These are phyloP conservation scores for Acanthoscelides obtectus DNA, from an alignment of 2,888 invertebrate genomes.

Conservation along the genomic window DNA sequence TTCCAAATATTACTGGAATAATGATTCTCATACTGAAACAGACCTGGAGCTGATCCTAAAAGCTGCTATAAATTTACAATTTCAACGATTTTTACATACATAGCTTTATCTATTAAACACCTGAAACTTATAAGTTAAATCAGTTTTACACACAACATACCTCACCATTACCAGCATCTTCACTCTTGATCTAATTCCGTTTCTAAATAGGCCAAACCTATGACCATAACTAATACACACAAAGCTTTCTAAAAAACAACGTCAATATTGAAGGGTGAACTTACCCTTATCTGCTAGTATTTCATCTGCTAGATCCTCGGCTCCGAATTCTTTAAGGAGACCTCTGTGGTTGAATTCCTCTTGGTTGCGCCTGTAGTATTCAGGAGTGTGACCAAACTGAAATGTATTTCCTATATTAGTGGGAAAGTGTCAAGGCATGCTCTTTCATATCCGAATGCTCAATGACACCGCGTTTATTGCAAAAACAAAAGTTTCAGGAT, in stretches of 20 bases:
- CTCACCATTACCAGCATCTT: neutral
- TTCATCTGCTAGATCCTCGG: conserved; percentile 59
- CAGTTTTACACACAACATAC: neutral
- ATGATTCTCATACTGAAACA: too few species aligned
- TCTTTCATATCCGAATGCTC: too few species aligned
- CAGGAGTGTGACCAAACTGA: conserved; percentile 74
- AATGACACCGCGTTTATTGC: too few species aligned
- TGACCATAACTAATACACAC: conserved; percentile 31
- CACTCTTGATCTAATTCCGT: neutral
- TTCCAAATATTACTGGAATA: too few species aligned
- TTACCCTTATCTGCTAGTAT: conserved; percentile 78
- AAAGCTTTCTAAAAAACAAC: conserved; percentile 1
- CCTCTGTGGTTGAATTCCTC: conserved; percentile 64
- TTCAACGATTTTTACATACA: neutral
- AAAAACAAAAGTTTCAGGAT: too few species aligned
- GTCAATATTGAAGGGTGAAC: conserved; percentile 3
- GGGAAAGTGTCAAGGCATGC: too few species aligned
- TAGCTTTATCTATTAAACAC: neutral
- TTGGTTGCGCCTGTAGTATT: conserved; percentile 69
- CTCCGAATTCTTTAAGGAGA: conserved; percentile 65
- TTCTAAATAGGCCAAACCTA: conserved; percentile 7
- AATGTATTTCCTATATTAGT: too few species aligned
- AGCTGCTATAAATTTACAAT: neutral
- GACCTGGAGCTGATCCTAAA: too few species aligned
- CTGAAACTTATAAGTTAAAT: neutral